A percentile compares a stretch with the other conserved stretches of the same genome.
Evolutionary conservation across 2,113 vertebrate genomes (phyloP).

Genomic region (Telmatochromis sp.): DNA sequence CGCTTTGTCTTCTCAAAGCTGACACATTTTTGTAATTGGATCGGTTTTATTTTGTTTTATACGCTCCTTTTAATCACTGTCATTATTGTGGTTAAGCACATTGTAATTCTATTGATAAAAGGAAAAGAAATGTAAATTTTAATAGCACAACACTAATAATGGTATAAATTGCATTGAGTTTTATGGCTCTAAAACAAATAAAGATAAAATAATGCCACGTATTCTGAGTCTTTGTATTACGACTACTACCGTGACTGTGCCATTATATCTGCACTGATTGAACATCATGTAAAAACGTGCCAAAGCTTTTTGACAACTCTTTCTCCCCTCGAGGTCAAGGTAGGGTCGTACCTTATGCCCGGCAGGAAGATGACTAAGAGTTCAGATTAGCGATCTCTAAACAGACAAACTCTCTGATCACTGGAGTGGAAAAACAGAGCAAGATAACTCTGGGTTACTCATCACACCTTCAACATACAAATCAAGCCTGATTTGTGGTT

Average conservation of each 20-base stretch:
- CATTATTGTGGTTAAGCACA: background rate
- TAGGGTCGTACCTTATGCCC: background rate
- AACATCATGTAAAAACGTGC: background rate
- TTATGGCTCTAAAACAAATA: background rate
- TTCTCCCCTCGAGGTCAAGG: background rate
- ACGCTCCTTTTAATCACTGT: background rate
- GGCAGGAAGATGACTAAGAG: slow-evolving; percentile 6
- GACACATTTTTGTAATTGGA: background rate
- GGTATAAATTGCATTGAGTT: background rate
- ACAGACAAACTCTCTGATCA: slow-evolving; percentile 27
- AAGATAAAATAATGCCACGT: background rate
- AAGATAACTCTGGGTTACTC: slow-evolving; percentile 11
- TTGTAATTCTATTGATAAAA: background rate
- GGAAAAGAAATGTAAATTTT: background rate
- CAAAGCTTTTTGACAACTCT: background rate
- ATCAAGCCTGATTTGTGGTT: slow-evolving; percentile 8
- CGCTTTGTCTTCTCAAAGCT: background rate
- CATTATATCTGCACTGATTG: background rate
- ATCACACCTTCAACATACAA: slow-evolving; percentile 27
- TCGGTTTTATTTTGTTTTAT: background rate
- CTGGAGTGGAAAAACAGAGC: slow-evolving; percentile 5
- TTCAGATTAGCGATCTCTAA: slow-evolving; percentile 13
- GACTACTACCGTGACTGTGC: background rate
- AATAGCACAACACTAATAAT: background rate
- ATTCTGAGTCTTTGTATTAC: background rate